Base-by-base conservation (phyloP, 92 coral and sea anemone species). In the Zoanthus sansibaricus region DNA sequence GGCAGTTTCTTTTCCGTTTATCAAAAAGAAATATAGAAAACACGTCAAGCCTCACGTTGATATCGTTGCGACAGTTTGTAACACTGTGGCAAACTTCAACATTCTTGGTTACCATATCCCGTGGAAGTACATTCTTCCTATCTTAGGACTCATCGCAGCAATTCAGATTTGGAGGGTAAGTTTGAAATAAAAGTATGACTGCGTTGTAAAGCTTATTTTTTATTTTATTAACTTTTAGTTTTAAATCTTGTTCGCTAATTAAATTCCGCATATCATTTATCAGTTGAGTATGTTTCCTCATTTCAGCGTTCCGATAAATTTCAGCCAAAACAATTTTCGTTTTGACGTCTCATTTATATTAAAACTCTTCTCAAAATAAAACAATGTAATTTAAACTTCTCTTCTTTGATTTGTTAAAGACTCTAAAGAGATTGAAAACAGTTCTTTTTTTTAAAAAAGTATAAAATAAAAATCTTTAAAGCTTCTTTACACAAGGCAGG, bases 21-120 rank as follows among this genome's bases (percentile, higher is more conserved):
- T 92, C n/a, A 97, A 93, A 84, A 78, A 91, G 59, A 91, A 89
- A 6, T 97, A 97, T 87, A 86, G 76, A 46, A 95, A 95, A 86
- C 96, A 95, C 72, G 87, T 95, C 0, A 95, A 95, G 68, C 99
- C 98, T 1, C 98, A 93, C 32, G 84, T 96, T 16, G 98, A 95
- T 59, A 25, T 93, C 9, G 99, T 89, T 8, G 94, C 88, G 47
- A 87, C 87, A 30, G 79, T 93, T 52, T 90, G 90, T 21, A 92
- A 85, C 48, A 72, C 86, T 32, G 82, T 94, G 64, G 94, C 97
- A 82, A 94, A 97, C 59, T 93, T 97, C 86, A 93, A 92, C 82
- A 77, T 97, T 55, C 91, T 95, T 37, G 99, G 99, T 42, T 93
- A 95, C 87, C 98, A 91, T 72, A 91, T 97, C 45, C 99, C 99